A percentile compares a stretch with the other conserved stretches of the same genome.
Conservation (phyloP, 2,888 invertebrate species). For the Acanthopleura granulata region DNA sequence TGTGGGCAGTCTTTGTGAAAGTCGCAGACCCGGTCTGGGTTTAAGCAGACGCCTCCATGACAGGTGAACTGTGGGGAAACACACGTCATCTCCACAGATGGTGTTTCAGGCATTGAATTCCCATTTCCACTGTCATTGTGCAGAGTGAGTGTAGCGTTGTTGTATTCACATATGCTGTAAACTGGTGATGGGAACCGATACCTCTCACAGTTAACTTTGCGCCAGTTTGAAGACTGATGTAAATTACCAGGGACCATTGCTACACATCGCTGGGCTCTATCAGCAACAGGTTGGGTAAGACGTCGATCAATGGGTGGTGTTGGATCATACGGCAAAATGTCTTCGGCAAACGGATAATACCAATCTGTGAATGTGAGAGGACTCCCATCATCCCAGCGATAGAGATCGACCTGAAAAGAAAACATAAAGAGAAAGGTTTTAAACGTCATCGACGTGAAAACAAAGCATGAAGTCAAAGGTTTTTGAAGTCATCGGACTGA, state of each 20-base stretch:
- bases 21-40: not conserved
- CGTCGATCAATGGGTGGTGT: not conserved
- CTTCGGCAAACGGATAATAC: not conserved
- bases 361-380: constrained; percentile 1
- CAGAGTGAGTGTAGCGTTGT: too few relatives aligned
- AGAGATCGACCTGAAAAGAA: not conserved
- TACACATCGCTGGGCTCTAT: not conserved
- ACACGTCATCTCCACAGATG: not conserved
- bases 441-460: too few relatives aligned
- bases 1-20: not conserved
- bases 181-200: too few relatives aligned
- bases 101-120: too few relatives aligned
- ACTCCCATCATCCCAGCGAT: not conserved
- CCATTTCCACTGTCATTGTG: too few relatives aligned
- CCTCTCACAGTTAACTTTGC: not conserved
- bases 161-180: too few relatives aligned
- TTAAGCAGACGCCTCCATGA: not conserved
- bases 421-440: not conserved
- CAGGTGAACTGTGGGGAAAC: not conserved
- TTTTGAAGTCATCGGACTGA: too few relatives aligned
- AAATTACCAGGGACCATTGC: not conserved
- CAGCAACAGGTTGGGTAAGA: not conserved
- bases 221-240: not conserved
- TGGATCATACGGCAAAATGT: not conserved
- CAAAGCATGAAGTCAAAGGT: too few relatives aligned